Evolutionary conservation across 2,113 vertebrate genomes (phyloP).

Genomic region (Rhombomys opimus): DNA sequence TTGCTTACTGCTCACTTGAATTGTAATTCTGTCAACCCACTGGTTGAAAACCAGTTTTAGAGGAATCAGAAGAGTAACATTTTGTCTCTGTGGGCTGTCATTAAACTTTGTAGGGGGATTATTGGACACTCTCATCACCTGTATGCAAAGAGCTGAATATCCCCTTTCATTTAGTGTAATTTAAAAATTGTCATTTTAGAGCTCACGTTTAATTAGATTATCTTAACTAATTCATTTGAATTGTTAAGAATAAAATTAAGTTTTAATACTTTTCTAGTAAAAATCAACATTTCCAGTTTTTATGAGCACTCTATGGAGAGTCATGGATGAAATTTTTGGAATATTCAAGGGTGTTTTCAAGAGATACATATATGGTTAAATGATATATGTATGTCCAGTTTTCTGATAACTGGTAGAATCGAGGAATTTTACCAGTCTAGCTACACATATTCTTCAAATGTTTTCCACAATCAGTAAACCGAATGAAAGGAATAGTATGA

Average conservation of each 20-base stretch:
- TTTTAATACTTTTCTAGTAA: conserved; percentile 81
- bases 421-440: not conserved
- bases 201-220: conserved; percentile 64
- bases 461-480: conserved; percentile 55
- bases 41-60: not conserved
- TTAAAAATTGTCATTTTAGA: conserved; percentile 67
- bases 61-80: not conserved
- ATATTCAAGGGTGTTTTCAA: conserved; percentile 78
- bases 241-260: conserved; percentile 72
- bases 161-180: not conserved
- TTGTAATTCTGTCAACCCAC: not conserved
- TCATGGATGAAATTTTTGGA: conserved; percentile 74
- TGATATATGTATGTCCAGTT: conserved; percentile 10
- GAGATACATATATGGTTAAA: conserved; percentile 28
- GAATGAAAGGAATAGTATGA: not conserved
- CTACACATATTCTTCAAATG: not conserved
- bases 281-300: conserved; percentile 80
- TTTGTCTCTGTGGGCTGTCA: conserved; percentile 9
- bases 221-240: conserved; percentile 20
- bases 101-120: conserved; percentile 62
- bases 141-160: conserved; percentile 43
- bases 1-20: not conserved
- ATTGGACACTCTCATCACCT: not conserved
- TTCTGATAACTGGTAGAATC: conserved; percentile 57
- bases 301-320: conserved; percentile 57